Conservation (phyloP, 2,797 vertebrate species). For the Tokudaia tokunoshimensis region DNA sequence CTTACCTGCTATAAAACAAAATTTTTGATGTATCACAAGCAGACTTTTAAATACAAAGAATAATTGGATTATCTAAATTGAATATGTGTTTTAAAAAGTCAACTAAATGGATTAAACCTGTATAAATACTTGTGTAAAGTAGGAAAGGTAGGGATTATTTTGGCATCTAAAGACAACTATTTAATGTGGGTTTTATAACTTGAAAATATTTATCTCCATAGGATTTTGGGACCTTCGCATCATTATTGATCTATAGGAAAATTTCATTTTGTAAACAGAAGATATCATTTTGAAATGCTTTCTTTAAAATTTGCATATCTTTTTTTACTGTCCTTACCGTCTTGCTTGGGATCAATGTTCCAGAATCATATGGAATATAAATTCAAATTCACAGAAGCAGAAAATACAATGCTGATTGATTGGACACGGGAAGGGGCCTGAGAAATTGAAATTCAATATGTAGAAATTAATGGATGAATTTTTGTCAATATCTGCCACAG, state of each 20-base stretch:
- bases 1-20: background rate
- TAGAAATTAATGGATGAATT: background rate
- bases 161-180: background rate
- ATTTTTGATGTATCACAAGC: background rate
- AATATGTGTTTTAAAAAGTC: background rate
- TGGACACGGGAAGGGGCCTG: background rate
- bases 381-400: background rate
- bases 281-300: background rate
- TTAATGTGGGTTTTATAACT: background rate
- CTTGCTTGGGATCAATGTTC: background rate
- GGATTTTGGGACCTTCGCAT: background rate
- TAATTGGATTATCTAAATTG: background rate
- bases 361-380: background rate
- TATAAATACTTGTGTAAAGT: background rate
- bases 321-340: background rate
- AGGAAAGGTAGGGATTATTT: background rate
- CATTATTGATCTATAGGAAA: background rate
- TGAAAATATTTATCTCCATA: background rate
- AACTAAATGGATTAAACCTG: background rate
- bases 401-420: background rate
- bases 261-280: too few species aligned
- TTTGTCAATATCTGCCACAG: background rate
- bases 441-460: background rate
- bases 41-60: background rate
- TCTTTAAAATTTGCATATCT: background rate